A percentile compares a stretch with the other conserved stretches of the same genome.
Evolutionary conservation across 2,888 invertebrate species (phyloP).

Genomic region (Scaeva pyrastri): DNA sequence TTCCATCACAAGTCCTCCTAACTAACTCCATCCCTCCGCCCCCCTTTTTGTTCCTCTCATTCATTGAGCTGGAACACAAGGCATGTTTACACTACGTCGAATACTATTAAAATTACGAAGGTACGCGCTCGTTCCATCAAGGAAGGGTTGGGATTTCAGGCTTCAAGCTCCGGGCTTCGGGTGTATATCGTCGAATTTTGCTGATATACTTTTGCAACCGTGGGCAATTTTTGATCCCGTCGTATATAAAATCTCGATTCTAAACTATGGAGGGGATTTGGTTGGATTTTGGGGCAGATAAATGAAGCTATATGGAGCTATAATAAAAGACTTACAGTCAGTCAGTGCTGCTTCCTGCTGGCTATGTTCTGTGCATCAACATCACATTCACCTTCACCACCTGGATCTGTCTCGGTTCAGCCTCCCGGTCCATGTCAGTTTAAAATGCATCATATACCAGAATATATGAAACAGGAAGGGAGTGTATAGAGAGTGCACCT

Average conservation of each 20-base stretch:
- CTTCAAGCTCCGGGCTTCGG: too few species aligned
- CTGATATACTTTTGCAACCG: slow-evolving; percentile 16
- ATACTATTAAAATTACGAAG: slow-evolving; percentile 22
- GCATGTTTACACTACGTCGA: slow-evolving; percentile 24
- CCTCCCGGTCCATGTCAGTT: not conserved
- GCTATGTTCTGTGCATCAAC: not conserved
- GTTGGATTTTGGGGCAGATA: not conserved
- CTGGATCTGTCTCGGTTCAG: not conserved
- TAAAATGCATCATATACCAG: not conserved
- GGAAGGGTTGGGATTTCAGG: not conserved
- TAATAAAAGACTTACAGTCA: too few species aligned
- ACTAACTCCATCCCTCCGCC: too few species aligned
- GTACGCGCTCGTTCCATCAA: not conserved
- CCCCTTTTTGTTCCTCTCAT: not conserved
- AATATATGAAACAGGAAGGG: too few species aligned
- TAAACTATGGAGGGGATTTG: not conserved
- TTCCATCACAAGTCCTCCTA: too few species aligned
- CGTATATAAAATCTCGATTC: not conserved
- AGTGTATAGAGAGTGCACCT: too few species aligned
- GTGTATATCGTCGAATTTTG: slow-evolving; percentile 1
- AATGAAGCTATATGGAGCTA: not conserved
- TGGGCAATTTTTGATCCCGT: slow-evolving; percentile 17
- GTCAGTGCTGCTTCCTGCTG: not conserved
- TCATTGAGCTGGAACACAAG: not conserved
- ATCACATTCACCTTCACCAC: too few species aligned